A percentile compares a stretch with the other conserved stretches of the same genome.
Conservation (phyloP, 2,113 vertebrate genomes). For the Pelodiscus sinensis region DNA sequence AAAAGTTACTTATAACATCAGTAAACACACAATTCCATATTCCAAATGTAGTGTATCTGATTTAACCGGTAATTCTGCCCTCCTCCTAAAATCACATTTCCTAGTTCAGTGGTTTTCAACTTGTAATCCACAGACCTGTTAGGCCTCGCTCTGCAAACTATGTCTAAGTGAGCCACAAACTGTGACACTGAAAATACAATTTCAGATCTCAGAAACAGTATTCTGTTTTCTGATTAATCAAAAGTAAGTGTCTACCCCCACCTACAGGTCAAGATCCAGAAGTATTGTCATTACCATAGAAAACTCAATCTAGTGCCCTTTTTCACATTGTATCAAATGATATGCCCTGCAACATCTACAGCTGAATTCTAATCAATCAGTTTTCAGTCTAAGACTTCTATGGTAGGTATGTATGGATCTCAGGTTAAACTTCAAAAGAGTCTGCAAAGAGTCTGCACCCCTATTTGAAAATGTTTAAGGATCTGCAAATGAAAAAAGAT, state of each 20-base stretch:
- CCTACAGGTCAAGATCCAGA: neutral
- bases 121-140: neutral
- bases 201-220: neutral
- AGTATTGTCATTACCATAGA: neutral
- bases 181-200: neutral
- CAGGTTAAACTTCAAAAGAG: neutral
- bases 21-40: slow-evolving; percentile 10
- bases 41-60: neutral
- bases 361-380: neutral
- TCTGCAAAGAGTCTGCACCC: neutral
- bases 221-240: neutral
- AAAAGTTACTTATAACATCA: slow-evolving; percentile 6
- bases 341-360: neutral
- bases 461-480: neutral
- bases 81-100: neutral
- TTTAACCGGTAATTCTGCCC: slow-evolving; percentile 22
- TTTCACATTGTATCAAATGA: too few relatives aligned
- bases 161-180: neutral
- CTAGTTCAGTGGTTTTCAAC: neutral
- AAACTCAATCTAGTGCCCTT: neutral
- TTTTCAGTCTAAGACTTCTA: neutral
- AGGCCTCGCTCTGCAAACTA: neutral
- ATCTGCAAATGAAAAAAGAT: neutral
- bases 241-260: neutral
- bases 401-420: neutral